These are phyloP conservation scores for Xiphorhynchus elegans DNA, from an alignment of 2,113 vertebrate genomes.

Conservation along the genomic window DNA sequence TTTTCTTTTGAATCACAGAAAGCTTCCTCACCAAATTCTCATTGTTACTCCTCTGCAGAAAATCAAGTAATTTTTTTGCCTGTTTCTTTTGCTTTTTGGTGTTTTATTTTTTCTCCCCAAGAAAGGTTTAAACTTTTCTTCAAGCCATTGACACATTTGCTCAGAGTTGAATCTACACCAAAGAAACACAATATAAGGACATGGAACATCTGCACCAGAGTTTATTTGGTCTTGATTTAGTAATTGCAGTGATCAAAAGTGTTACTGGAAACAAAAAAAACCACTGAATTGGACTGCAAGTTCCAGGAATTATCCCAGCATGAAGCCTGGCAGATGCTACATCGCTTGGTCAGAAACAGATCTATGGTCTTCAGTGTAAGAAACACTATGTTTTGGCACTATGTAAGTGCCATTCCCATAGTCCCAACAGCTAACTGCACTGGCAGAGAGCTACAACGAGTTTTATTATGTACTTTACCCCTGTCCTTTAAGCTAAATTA, in stretches of 20 bases:
- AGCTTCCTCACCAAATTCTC: neutral
- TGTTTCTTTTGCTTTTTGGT: neutral
- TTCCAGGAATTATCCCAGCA: neutral
- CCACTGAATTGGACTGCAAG: neutral
- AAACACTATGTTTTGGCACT: neutral
- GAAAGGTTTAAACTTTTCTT: neutral
- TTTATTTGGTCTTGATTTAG: neutral
- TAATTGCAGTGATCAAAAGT: neutral
- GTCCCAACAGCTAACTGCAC: neutral
- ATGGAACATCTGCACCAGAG: neutral
- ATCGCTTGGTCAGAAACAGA: slow-evolving; percentile 8
- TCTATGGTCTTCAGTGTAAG: neutral
- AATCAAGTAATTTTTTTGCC: neutral
- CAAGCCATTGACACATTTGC: neutral
- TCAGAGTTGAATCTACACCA: neutral
- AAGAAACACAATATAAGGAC: neutral
- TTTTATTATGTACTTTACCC: neutral
- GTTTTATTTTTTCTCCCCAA: neutral
- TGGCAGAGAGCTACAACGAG: neutral
- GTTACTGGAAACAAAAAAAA: neutral
- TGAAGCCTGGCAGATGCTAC: neutral
- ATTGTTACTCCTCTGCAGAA: rapidly evolving
- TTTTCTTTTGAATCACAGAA: neutral
- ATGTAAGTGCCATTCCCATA: neutral
- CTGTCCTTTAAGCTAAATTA: neutral